Percentiles rank a stretch among this genome's conserved stretches.
These are phyloP conservation scores for Triplophysa bombifrons DNA, from an alignment of 2,797 vertebrate species.

Conservation along the genomic window DNA sequence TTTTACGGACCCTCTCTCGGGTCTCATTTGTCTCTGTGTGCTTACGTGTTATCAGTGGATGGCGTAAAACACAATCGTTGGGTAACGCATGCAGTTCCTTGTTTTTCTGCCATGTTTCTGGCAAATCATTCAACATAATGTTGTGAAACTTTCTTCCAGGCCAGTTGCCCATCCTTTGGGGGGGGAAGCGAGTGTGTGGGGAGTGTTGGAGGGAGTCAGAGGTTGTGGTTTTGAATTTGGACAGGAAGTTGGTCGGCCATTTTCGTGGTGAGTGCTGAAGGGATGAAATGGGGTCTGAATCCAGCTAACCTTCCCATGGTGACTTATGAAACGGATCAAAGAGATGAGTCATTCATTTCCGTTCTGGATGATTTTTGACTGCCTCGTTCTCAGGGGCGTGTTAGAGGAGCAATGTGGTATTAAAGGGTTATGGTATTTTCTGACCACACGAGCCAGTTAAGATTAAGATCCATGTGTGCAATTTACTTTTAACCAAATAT, in stretches of 20 bases:
- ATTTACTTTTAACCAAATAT: conserved; percentile 7
- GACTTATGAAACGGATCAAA: conserved; percentile 38
- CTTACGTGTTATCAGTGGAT: background rate
- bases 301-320: conserved; percentile 8
- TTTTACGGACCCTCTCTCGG: conserved; percentile 19
- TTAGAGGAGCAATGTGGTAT: conserved; percentile 21
- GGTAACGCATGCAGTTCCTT: background rate
- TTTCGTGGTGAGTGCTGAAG: conserved; percentile 27
- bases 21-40: background rate
- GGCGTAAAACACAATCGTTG: conserved; percentile 12
- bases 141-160: conserved; percentile 44
- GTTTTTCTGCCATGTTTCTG: conserved; percentile 39
- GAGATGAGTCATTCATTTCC: conserved; percentile 45
- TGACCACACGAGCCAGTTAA: background rate
- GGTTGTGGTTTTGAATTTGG: conserved; percentile 38
- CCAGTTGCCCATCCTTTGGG: conserved; percentile 12
- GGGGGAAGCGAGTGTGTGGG: background rate
- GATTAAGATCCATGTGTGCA: background rate
- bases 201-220: conserved; percentile 12
- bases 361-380: conserved; percentile 30
- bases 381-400: conserved; percentile 16
- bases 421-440: conserved; percentile 28
- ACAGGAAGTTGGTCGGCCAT: conserved; percentile 15
- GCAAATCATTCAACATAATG: conserved; percentile 22
- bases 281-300: conserved; percentile 28